Percentiles rank a stretch among this genome's conserved stretches.
Conservation (phyloP, 2,797 vertebrate genomes). For the Hapalemur alaotrensis region DNA sequence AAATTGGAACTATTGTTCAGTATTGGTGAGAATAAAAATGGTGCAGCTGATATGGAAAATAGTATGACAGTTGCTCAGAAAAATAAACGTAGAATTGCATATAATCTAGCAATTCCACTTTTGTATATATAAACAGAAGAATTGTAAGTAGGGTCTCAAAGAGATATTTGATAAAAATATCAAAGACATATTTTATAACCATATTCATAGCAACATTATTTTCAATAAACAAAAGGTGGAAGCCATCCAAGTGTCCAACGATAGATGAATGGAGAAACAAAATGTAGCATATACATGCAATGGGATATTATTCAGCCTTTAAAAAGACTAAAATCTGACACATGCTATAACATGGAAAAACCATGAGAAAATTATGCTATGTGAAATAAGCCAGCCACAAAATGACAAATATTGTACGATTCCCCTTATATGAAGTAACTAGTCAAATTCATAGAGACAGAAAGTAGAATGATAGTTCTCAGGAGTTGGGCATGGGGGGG, state of each 20-base stretch:
- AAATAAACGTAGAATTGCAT: not conserved
- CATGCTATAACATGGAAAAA: not conserved
- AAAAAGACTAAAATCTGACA: not conserved
- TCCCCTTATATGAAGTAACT: no score
- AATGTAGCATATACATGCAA: not conserved
- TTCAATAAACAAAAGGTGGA: not conserved
- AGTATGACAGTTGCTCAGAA: not conserved
- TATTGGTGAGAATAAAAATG: not conserved
- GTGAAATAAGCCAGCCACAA: not conserved
- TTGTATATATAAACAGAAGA: not conserved
- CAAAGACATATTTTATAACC: not conserved
- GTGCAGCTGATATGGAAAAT: not conserved
- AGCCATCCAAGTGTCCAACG: not conserved
- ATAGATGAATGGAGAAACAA: not conserved
- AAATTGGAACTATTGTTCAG: not conserved
- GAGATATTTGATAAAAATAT: not conserved
- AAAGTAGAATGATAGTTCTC: not conserved
- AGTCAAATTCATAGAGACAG: not conserved
- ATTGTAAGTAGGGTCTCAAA: not conserved
- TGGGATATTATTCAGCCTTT: not conserved
- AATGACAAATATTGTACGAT: not conserved
- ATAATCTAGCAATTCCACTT: not conserved
- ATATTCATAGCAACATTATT: not conserved
- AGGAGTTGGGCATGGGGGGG: not conserved
- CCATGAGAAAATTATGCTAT: not conserved